Percentiles rank a stretch among this genome's conserved stretches.
Conservation (phyloP, 2,888 invertebrate genomes). For the Rhabditoides inermis region DNA sequence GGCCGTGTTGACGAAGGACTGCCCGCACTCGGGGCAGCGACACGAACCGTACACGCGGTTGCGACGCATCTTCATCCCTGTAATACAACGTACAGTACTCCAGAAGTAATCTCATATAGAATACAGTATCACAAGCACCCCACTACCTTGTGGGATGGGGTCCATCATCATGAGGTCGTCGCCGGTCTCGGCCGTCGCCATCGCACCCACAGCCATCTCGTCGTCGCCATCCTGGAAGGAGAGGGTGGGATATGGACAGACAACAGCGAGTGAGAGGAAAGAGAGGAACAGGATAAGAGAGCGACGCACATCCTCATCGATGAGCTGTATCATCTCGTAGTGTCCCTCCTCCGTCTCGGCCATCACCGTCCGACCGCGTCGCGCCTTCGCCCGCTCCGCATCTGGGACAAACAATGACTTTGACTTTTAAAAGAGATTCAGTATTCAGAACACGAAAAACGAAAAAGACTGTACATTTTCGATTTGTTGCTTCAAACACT, state of each 20-base stretch:
- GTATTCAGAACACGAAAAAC: too few species aligned
- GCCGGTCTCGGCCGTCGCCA: slow-evolving; percentile 1
- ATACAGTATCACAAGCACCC: background rate
- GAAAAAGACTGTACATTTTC: too few species aligned
- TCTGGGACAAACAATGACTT: background rate
- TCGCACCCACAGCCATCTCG: slow-evolving; percentile 2
- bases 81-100: too few species aligned
- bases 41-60: slow-evolving; percentile 37
- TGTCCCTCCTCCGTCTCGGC: background rate
- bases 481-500: too few species aligned
- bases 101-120: background rate
- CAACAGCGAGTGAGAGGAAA: background rate
- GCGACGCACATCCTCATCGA: background rate
- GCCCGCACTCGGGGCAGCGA: slow-evolving; percentile 38
- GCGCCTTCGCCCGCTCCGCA: background rate
- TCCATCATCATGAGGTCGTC: slow-evolving; percentile 7
- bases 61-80: slow-evolving; percentile 18
- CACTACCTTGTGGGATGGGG: slow-evolving; percentile 12
- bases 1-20: slow-evolving; percentile 43
- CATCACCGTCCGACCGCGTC: slow-evolving; percentile 1
- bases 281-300: too few species aligned
- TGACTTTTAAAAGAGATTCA: too few species aligned
- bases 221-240: background rate
- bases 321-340: slow-evolving; percentile 2
- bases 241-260: too few species aligned